These are phyloP conservation scores for Apostichopus japonicus DNA, from an alignment of 35 echinoderm and acorn worm genomes.

Conservation along the genomic window DNA sequence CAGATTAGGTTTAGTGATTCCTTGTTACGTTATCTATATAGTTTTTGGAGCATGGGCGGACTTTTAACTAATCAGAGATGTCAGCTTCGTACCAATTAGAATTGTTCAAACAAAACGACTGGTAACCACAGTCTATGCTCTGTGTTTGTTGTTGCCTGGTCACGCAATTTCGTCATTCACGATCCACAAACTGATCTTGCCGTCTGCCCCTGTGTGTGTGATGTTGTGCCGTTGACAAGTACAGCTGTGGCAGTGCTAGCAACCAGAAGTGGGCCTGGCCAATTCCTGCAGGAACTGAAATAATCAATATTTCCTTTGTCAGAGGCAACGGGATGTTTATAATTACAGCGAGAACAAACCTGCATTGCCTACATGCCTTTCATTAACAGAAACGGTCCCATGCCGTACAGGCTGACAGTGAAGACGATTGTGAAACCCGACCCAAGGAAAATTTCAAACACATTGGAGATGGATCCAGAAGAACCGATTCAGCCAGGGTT, in stretches of 20 bases:
- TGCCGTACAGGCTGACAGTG: slow-evolving; percentile 9
- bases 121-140: not conserved
- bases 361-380: slow-evolving; percentile 8
- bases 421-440: not conserved
- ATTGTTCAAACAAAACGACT: too few relatives aligned
- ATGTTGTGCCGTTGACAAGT: not conserved
- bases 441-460: not conserved
- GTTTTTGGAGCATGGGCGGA: too few relatives aligned
- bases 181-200: not conserved
- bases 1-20: too few relatives aligned
- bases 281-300: not conserved
- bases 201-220: too few relatives aligned
- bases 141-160: not conserved
- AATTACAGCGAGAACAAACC: not conserved
- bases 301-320: slow-evolving; percentile 38
- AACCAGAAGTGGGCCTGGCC: not conserved
- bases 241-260: not conserved
- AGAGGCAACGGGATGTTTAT: not conserved
- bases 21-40: too few relatives aligned
- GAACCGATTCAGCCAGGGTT: not conserved
- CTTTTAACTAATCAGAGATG: too few relatives aligned
- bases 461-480: not conserved
- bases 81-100: too few relatives aligned
- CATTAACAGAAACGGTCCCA: slow-evolving; percentile 1
- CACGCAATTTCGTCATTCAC: not conserved